Evolutionary conservation across 2,797 vertebrate genomes (phyloP), one percentile per base, ranked within the genome.

Genomic region (Scolopax rusticola): DNA sequence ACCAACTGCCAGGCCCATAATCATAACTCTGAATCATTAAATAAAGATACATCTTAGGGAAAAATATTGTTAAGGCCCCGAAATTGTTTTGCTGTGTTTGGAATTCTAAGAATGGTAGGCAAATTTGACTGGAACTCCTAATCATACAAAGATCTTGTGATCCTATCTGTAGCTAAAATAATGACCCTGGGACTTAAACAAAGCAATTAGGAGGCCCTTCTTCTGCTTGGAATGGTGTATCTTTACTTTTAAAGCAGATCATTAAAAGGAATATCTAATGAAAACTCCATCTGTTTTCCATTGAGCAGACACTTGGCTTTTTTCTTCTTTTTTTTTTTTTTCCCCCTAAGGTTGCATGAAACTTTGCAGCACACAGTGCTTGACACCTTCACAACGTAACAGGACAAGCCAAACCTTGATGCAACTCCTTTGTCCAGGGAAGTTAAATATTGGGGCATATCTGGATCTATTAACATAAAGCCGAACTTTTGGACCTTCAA

Each of bases 281-380:
- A 89, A 93, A 94, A 89, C 28, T 67, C 92, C 95, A 94, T 95
- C 92, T 96, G 93, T 63, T 97, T 96, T 68, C 75, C 75, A 93
- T 80, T 87, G 81, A 95, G 73, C 23, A 10, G 45, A 63, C 41
- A 76, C 24, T 85, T 70, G 75, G 59, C 25, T 77, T 74, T 84
- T 85, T 87, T 48, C 23, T 48, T 45, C 47, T 27, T 1, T 2
- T 50, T 65, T 54, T 80, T 57, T 53, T 78, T 61, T 86, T 65
- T 20, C 18, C 5, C 81, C 43, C 74, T 30, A 69, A 79, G 67
- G 81, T 53, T 91, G 53, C 53, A 23, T 50, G 81, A 82, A 94
- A 53, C 47, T 87, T 70, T 91, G 90, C 84, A 96, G 93, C 70
- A 57, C 78, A 79, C 68, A 12, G 60, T 80, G 75, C 89, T 47